These are phyloP conservation scores for Austrofundulus limnaeus DNA, from an alignment of 2,113 vertebrate species.

Conservation along the genomic window DNA sequence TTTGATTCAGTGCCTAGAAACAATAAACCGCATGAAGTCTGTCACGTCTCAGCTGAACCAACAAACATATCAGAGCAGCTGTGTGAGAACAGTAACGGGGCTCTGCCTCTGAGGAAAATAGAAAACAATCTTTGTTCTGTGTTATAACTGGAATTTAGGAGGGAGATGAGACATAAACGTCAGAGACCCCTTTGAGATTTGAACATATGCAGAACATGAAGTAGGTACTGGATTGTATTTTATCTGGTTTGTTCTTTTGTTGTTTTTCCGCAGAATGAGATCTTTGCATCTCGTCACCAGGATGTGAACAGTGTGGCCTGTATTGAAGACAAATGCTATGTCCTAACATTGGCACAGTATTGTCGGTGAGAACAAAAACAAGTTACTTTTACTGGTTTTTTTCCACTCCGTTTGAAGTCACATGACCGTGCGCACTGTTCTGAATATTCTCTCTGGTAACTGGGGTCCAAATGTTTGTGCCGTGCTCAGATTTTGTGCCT, in stretches of 20 bases:
- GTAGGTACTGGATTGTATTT: neutral
- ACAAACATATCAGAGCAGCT: slow-evolving; percentile 27
- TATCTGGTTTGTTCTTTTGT: neutral
- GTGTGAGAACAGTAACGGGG: slow-evolving; percentile 14
- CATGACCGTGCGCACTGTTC: no score
- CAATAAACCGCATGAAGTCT: slow-evolving; percentile 45
- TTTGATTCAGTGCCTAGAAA: slow-evolving; percentile 45
- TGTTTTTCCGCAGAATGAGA: slow-evolving; percentile 85
- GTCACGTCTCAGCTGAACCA: slow-evolving; percentile 32
- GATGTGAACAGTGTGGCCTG: slow-evolving; percentile 98
- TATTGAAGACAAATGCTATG: slow-evolving; percentile 99
- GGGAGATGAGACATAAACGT: neutral
- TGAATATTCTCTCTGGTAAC: no score
- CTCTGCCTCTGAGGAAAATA: slow-evolving; percentile 11
- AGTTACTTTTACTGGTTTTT: no score
- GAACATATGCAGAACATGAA: slow-evolving; percentile 1
- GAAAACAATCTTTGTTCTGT: slow-evolving; percentile 10
- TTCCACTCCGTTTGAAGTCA: no score
- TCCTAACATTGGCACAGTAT: slow-evolving; percentile 97
- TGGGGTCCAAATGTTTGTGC: neutral
- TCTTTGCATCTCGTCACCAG: slow-evolving; percentile 97
- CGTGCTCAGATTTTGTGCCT: slow-evolving; percentile 94
- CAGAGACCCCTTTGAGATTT: neutral
- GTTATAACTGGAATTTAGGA: neutral
- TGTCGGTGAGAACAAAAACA: slow-evolving; percentile 85